phyloP scores from a whole-genome alignment of 2,888 invertebrate species.

The Phaedon cochleariae region DNA sequence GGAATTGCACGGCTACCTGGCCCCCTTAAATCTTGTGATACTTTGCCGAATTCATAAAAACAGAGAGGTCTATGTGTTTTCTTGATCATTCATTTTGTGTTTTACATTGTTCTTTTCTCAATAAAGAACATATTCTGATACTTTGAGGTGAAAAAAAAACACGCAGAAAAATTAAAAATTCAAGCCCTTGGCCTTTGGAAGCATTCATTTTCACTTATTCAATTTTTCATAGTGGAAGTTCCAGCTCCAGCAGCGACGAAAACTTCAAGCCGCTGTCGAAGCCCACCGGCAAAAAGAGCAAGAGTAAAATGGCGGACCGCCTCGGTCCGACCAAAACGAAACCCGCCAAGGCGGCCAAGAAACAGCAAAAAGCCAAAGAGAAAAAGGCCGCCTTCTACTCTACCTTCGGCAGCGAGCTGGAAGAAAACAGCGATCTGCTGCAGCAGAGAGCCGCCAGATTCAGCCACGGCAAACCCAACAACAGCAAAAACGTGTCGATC shows the following conservation, averaged over 20 bases:
- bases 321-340: constrained; percentile 63
- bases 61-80: too few species aligned
- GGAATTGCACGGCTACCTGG: too few species aligned
- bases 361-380: constrained; percentile 66
- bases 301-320: constrained; percentile 68
- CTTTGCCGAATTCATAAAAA: too few species aligned
- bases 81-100: too few species aligned
- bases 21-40: too few species aligned
- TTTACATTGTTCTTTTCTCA: too few species aligned
- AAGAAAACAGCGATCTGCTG: constrained; percentile 80
- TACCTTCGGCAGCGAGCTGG: constrained; percentile 70
- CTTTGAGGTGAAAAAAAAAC: too few species aligned
- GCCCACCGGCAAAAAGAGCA: constrained; percentile 52
- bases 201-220: constrained; percentile 12
- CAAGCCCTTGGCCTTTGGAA: too few species aligned
- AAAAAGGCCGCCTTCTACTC: constrained; percentile 73
- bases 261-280: constrained; percentile 60
- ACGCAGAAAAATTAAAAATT: too few species aligned
- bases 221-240: constrained; percentile 59
- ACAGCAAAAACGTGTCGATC: too few species aligned
- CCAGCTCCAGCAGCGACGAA: constrained; percentile 67
- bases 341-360: constrained; percentile 57
- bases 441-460: constrained; percentile 93
- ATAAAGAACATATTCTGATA: too few species aligned
- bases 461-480: constrained; percentile 60